These are phyloP conservation scores for Dolichopus griseipennis DNA, from an alignment of 2,888 invertebrate species.

Conservation along the genomic window DNA sequence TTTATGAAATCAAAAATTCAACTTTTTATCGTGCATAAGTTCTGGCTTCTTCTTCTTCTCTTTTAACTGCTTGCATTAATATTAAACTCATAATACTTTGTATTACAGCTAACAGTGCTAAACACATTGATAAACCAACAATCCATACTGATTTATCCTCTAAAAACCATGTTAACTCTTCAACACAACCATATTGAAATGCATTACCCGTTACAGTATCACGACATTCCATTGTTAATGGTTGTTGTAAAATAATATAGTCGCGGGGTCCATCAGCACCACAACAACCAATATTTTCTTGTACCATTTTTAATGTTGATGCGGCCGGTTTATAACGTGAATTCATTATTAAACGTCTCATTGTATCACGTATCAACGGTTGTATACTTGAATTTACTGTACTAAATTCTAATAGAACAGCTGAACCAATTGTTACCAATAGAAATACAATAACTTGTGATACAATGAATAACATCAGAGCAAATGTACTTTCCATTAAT, in stretches of 20 bases:
- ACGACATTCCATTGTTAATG: constrained; percentile 72
- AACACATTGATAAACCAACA: constrained; percentile 65
- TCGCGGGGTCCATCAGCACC: constrained; percentile 81
- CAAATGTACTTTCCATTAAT: constrained; percentile 61
- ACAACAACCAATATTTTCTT: constrained; percentile 84
- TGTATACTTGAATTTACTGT: constrained; percentile 73
- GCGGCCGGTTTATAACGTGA: constrained; percentile 61
- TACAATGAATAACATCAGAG: constrained; percentile 56
- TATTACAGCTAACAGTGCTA: constrained; percentile 70
- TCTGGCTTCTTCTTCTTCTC: constrained; percentile 58
- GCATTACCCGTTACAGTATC: constrained; percentile 84
- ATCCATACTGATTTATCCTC: constrained; percentile 78
- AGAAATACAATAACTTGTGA: constrained; percentile 62
- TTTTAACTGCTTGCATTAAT: constrained; percentile 63
- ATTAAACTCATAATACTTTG: constrained; percentile 62
- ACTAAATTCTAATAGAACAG: constrained; percentile 68
- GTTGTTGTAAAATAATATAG: constrained; percentile 65
- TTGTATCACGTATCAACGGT: constrained; percentile 61
- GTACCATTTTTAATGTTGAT: constrained; percentile 64
- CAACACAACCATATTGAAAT: constrained; percentile 79
- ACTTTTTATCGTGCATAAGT: constrained; percentile 45
- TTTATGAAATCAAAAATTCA: neutral
- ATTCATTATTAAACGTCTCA: constrained; percentile 65
- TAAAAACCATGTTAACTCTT: constrained; percentile 80
- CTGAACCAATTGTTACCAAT: constrained; percentile 62